Conservation (phyloP, 2,113 vertebrate species). For the Python bivittatus region DNA sequence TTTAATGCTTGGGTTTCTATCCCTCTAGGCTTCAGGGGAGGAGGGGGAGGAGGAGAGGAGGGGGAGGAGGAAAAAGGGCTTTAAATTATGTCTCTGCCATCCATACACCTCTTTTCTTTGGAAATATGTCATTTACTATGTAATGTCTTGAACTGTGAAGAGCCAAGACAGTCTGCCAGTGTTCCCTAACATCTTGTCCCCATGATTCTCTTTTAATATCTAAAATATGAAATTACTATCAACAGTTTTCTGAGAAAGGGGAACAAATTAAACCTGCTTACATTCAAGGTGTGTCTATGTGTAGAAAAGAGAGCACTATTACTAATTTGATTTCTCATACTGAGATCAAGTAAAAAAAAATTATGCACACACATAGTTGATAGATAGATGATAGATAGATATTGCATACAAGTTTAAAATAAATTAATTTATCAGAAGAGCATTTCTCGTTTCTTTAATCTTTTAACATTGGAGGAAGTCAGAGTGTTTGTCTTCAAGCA, state of each 20-base stretch:
- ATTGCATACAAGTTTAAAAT: no score
- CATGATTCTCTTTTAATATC: slow-evolving; percentile 39
- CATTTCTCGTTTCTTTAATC: background rate
- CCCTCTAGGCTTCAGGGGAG: no score
- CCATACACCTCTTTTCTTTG: slow-evolving; percentile 65
- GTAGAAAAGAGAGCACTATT: slow-evolving; percentile 41
- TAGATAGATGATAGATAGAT: no score
- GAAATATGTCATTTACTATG: slow-evolving; percentile 52
- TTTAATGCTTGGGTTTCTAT: background rate
- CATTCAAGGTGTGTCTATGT: slow-evolving; percentile 44
- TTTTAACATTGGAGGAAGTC: no score
- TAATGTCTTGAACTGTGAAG: slow-evolving; percentile 32
- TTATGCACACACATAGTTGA: no score
- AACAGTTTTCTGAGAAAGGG: slow-evolving; percentile 59
- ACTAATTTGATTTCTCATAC: slow-evolving; percentile 23
- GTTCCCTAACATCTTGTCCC: slow-evolving; percentile 53
- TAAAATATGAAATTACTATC: slow-evolving; percentile 61
- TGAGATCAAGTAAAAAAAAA: background rate
- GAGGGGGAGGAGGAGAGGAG: no score
- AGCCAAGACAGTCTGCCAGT: slow-evolving; percentile 61
- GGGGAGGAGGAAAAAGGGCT: background rate
- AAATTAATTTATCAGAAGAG: slow-evolving; percentile 7
- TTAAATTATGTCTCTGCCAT: slow-evolving; percentile 59
- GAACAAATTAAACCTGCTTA: slow-evolving; percentile 44
- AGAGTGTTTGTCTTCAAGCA: no score